A percentile compares a stretch with the other conserved stretches of the same genome.
phyloP scores from a whole-genome alignment of 2,113 vertebrate species.

The Phycodurus eques region DNA sequence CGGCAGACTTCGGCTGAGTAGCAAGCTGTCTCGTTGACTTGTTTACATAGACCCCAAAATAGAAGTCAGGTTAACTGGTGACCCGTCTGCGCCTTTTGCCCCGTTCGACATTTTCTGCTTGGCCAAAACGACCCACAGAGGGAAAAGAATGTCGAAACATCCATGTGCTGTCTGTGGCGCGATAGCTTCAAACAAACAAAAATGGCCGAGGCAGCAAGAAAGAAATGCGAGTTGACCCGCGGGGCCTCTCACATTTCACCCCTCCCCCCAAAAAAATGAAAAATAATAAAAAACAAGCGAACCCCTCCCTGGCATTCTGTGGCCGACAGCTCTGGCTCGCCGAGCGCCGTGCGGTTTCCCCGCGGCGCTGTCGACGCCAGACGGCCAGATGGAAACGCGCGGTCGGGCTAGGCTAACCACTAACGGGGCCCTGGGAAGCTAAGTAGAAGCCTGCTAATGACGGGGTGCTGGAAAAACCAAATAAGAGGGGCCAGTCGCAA shows the following conservation, averaged over 20 bases:
- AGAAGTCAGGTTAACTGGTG: too few species aligned
- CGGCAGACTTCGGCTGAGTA: too few species aligned
- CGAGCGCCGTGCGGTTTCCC: conserved; percentile 58
- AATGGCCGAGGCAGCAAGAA: background rate
- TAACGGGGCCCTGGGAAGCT: conserved; percentile 52
- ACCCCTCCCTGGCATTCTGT: conserved; percentile 64
- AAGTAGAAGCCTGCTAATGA: conserved; percentile 62
- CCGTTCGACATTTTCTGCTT: background rate
- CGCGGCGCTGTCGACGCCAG: conserved; percentile 65
- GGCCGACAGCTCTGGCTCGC: conserved; percentile 43
- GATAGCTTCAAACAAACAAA: background rate
- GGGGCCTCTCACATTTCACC: conserved; percentile 13
- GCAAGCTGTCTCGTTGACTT: too few species aligned
- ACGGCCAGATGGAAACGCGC: conserved; percentile 65
- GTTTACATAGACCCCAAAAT: too few species aligned
- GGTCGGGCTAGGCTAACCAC: conserved; percentile 56
- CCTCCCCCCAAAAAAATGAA: background rate
- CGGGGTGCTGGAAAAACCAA: conserved; percentile 49
- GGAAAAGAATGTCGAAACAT: background rate
- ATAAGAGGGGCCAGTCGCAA: conserved; percentile 45
- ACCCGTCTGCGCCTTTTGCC: too few species aligned
- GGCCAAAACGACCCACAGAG: too few species aligned
- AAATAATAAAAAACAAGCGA: conserved; percentile 11
- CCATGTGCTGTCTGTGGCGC: background rate
- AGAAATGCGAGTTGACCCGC: conserved; percentile 15